Evolutionary conservation across 2,113 vertebrate species (phyloP).

Genomic region (Hippocampus guttulatus): DNA sequence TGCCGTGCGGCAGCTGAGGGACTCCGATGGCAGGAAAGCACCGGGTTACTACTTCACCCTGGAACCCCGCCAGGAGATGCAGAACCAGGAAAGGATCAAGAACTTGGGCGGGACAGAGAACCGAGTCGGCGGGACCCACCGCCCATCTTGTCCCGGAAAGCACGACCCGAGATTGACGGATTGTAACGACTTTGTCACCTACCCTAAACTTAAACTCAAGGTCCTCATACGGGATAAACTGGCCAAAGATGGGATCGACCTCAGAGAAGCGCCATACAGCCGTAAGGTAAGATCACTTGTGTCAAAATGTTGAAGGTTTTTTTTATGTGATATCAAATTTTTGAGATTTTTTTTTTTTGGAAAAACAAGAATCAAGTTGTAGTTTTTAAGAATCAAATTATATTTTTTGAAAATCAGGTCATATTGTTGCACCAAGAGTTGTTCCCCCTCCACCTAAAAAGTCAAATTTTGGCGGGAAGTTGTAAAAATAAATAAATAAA

Average conservation of each 20-base stretch:
- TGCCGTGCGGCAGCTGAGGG: conserved; percentile 80
- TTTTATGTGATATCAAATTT: too few relatives aligned
- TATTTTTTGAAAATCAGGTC: too few relatives aligned
- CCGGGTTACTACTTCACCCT: conserved; percentile 88
- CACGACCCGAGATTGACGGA: conserved; percentile 57
- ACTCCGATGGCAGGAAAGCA: conserved; percentile 74
- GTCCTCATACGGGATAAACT: conserved; percentile 94
- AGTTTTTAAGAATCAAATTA: too few relatives aligned
- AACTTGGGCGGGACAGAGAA: conserved; percentile 14
- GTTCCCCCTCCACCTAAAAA: too few relatives aligned
- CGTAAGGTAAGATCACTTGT: conserved; percentile 76
- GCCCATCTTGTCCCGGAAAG: conserved; percentile 55
- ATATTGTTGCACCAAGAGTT: too few relatives aligned
- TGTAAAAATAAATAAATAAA: too few relatives aligned
- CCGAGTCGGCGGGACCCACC: conserved; percentile 33
- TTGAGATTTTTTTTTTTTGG: too few relatives aligned
- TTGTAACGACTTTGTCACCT: conserved; percentile 74
- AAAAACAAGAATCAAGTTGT: too few relatives aligned
- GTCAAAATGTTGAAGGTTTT: too few relatives aligned
- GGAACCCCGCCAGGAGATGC: conserved; percentile 73
- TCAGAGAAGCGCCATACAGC: conserved; percentile 85
- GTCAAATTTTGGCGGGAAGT: too few relatives aligned
- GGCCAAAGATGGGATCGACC: conserved; percentile 85
- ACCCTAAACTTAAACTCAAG: conserved; percentile 89
- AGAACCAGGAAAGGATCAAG: conserved; percentile 23